These are phyloP conservation scores for Clitarchus hookeri DNA, from an alignment of 2,888 invertebrate genomes.

Conservation along the genomic window DNA sequence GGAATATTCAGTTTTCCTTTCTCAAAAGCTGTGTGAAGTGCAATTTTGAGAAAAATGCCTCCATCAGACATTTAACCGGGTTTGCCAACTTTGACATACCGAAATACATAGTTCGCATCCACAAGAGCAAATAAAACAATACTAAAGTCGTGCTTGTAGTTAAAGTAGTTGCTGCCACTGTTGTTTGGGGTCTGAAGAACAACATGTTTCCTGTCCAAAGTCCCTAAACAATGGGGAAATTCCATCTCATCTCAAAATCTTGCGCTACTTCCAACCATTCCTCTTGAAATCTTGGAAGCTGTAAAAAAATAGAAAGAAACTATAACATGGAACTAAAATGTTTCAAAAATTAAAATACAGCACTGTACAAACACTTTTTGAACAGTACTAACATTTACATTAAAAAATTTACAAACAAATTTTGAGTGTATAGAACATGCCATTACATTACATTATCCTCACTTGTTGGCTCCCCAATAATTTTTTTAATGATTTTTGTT, in stretches of 20 bases:
- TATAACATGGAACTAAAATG: not conserved
- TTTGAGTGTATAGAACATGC: not conserved
- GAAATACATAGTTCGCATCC: not conserved
- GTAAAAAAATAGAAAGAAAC: not conserved
- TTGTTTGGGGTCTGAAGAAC: not conserved
- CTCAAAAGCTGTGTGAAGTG: not conserved
- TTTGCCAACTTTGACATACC: not conserved
- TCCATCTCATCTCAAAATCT: conserved; percentile 18
- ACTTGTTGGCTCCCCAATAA: not conserved
- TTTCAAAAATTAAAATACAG: not conserved
- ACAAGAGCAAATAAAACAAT: conserved; percentile 3
- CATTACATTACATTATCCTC: too few relatives aligned
- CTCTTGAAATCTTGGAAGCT: not conserved
- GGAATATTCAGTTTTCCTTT: conserved; percentile 17
- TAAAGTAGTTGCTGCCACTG: conserved; percentile 10
- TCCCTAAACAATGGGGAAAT: not conserved
- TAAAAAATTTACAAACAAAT: not conserved
- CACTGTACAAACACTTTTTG: not conserved
- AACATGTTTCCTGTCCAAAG: not conserved
- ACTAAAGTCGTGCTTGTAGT: not conserved
- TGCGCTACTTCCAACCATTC: not conserved
- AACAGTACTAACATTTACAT: not conserved
- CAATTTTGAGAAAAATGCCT: not conserved
- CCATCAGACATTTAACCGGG: conserved; percentile 4
- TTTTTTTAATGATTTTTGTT: not conserved